Evolutionary conservation across 1,140 invertebrate species (phyloP), one percentile per base, ranked within the genome.

Genomic region (Drosophila mojavensis): DNA sequence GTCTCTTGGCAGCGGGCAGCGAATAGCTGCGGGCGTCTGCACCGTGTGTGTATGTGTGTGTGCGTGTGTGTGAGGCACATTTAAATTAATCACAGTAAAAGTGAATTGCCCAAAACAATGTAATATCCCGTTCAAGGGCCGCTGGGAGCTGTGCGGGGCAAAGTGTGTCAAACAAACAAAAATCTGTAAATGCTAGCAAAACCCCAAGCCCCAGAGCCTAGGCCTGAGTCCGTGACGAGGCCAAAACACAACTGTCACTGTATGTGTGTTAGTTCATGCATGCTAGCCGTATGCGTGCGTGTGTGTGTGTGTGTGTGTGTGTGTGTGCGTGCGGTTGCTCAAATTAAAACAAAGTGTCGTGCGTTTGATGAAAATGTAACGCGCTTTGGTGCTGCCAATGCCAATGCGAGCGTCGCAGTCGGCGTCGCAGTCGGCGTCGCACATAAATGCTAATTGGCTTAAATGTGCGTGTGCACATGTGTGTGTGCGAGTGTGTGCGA

Each of bases 361-460:
- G 84, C 85, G 80, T 89, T 89, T 89, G 85, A 89, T 89, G 84
- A 90, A 89, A 89, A 90, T 90, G 85, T 89, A 89, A 89, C 84
- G 84, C 84, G 82, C 86, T 83, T 83, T 59, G 20, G 30, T 30
- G 55, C 56, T 56, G 65, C 53, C 54, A 47, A 56, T 56, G 65
- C 59, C 54, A 47, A 56, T 54, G 71, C 43, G 55, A 58, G 26
- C 54, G 69, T 36, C 26, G 68, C 36, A 5, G 39, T 55, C 41
- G 33, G 26, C 54, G 69, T 36, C 26, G 68, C 36, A 5, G 39
- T 55, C 41, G 33, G 33, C 79, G 76, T 51, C 85, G 71, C 85
- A 89, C 85, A 89, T 89, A 89, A 89, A 89, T 89, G 84, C 84
- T 90, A 89, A 89, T 89, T 89, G 84, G 84, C 84, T 89, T 89